Evolutionary conservation across 2,797 vertebrate species (phyloP).

Genomic region (Pogoniulus pusillus): DNA sequence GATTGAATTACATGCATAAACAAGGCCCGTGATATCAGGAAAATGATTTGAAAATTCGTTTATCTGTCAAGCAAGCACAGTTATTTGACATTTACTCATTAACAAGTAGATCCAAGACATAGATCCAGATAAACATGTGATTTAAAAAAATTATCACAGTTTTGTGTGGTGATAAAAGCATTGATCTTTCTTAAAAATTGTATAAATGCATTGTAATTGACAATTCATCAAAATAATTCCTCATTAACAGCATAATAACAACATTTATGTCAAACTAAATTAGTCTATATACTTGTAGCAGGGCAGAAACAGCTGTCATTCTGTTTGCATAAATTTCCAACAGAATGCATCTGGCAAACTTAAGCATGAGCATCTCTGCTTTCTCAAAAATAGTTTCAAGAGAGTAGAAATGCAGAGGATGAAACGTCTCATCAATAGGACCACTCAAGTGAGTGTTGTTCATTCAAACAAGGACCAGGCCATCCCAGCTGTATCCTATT

Average conservation of each 20-base stretch:
- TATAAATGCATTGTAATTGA: slow-evolving; percentile 25
- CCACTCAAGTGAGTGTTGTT: background rate
- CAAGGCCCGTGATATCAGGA: background rate
- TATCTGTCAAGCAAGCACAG: slow-evolving; percentile 30
- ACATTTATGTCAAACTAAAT: slow-evolving; percentile 54
- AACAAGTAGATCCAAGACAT: slow-evolving; percentile 10
- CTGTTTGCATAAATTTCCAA: slow-evolving; percentile 40
- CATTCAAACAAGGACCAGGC: background rate
- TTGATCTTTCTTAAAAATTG: slow-evolving; percentile 28
- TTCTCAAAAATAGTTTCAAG: slow-evolving; percentile 18
- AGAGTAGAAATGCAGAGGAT: slow-evolving; percentile 17
- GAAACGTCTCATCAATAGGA: background rate
- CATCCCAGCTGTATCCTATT: background rate
- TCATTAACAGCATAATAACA: slow-evolving; percentile 33
- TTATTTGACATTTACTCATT: slow-evolving; percentile 41
- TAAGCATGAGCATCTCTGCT: background rate
- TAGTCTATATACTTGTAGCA: slow-evolving; percentile 23
- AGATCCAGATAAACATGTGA: slow-evolving; percentile 16
- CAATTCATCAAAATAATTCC: slow-evolving; percentile 61
- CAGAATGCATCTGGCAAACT: slow-evolving; percentile 46
- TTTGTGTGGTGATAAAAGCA: background rate
- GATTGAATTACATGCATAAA: background rate
- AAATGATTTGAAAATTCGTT: slow-evolving; percentile 6
- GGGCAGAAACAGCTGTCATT: slow-evolving; percentile 57
- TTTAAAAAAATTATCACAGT: background rate